phyloP scores from a whole-genome alignment of 2,888 invertebrate species.

The Morpho achilles region DNA sequence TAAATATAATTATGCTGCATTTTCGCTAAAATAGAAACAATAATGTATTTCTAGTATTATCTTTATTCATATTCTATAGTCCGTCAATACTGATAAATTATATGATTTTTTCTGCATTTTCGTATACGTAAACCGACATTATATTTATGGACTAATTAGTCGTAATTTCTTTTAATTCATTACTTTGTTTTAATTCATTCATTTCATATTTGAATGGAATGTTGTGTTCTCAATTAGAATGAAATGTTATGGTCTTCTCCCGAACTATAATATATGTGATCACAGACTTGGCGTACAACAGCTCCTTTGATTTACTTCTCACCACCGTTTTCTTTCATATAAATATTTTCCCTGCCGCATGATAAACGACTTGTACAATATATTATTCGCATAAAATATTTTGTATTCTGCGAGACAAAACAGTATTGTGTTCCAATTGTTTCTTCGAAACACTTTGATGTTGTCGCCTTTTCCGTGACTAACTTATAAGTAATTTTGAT shows the following conservation, averaged over 20 bases:
- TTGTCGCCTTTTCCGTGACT: constrained; percentile 23
- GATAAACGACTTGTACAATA: constrained; percentile 32
- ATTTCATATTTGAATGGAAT: too few species aligned
- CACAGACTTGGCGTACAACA: constrained; percentile 61
- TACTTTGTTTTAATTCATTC: neutral
- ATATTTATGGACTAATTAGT: too few species aligned
- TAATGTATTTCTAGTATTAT: too few species aligned
- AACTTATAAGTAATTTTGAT: constrained; percentile 21
- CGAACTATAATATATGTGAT: constrained; percentile 30
- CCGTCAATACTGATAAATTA: too few species aligned
- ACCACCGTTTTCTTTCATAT: constrained; percentile 43
- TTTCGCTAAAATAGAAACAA: too few species aligned
- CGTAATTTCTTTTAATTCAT: too few species aligned
- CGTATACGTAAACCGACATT: too few species aligned
- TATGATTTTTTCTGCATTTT: too few species aligned
- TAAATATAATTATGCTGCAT: too few species aligned
- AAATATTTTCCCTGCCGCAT: constrained; percentile 36
- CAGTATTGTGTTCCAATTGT: constrained; percentile 31
- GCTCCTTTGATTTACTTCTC: constrained; percentile 70
- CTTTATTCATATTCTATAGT: too few species aligned
- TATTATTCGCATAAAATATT: constrained; percentile 26
- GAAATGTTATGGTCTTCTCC: neutral
- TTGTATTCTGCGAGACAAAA: constrained; percentile 30
- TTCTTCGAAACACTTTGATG: constrained; percentile 27
- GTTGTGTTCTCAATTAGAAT: neutral